phyloP scores from a whole-genome alignment of 2,888 invertebrate species.

The Adineta ricciae region DNA sequence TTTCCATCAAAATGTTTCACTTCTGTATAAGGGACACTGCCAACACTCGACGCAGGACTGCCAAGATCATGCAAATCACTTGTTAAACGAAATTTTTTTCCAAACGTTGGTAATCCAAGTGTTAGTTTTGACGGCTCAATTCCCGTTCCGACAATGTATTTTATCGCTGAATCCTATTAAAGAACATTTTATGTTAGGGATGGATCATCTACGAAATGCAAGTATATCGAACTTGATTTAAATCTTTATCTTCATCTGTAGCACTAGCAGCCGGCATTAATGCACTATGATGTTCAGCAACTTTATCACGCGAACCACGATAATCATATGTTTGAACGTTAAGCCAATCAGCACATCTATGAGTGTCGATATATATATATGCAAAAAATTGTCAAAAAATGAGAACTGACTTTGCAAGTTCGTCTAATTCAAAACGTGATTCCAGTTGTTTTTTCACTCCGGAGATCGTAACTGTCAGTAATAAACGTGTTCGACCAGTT shows the following conservation, averaged over 20 bases:
- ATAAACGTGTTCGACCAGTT: constrained; percentile 20
- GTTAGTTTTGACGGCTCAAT: constrained; percentile 26
- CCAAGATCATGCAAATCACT: constrained; percentile 30
- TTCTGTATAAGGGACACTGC: constrained; percentile 27
- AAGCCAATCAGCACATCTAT: constrained; percentile 33
- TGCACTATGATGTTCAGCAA: constrained; percentile 33
- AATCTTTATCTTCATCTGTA: constrained; percentile 25
- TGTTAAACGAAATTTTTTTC: constrained; percentile 31
- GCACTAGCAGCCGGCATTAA: constrained; percentile 22
- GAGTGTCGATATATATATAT: not conserved
- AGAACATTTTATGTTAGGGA: not conserved
- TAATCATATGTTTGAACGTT: constrained; percentile 31
- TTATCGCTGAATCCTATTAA: constrained; percentile 26
- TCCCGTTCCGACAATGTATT: constrained; percentile 26
- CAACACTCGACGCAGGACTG: constrained; percentile 26
- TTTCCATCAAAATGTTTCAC: not conserved
- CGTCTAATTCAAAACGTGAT: constrained; percentile 30
- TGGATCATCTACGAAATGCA: not conserved
- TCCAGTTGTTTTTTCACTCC: constrained; percentile 32
- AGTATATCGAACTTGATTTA: constrained; percentile 20
- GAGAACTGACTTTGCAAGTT: constrained; percentile 27
- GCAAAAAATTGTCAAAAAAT: not conserved
- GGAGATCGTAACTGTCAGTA: constrained; percentile 28
- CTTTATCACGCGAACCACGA: constrained; percentile 27
- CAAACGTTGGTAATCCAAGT: constrained; percentile 29